Percentiles rank a stretch among this genome's conserved stretches.
Conservation (phyloP, 2,113 vertebrate genomes). For the Haemorhous mexicanus region DNA sequence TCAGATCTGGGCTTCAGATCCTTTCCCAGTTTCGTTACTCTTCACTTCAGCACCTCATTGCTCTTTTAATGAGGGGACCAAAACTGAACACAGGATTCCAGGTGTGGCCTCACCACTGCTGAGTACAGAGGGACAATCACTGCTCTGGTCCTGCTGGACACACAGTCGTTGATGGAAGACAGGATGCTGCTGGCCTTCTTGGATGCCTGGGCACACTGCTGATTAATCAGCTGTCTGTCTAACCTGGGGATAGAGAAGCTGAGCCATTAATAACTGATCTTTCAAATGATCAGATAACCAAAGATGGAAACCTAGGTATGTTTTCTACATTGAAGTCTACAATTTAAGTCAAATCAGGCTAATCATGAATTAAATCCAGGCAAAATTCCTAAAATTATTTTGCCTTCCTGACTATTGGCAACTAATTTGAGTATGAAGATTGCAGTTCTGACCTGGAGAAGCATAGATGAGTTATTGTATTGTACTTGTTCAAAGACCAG, state of each 20-base stretch:
- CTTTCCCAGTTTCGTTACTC: fast-evolving
- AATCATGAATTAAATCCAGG: neutral
- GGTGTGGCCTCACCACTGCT: fast-evolving
- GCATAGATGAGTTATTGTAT: neutral
- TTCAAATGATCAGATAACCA: neutral
- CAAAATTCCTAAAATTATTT: neutral
- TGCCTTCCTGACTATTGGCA: neutral
- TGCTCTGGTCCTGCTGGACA: neutral
- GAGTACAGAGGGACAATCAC: fast-evolving
- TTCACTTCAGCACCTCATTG: neutral
- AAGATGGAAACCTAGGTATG: neutral
- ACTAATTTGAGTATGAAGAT: neutral
- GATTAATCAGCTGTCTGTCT: neutral
- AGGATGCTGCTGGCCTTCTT: neutral
- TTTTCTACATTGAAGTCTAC: neutral
- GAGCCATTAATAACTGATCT: neutral
- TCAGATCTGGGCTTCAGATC: neutral
- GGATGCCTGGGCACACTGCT: neutral
- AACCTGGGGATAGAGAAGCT: neutral
- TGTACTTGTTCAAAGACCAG: neutral
- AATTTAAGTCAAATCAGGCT: neutral
- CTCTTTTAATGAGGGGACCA: neutral
- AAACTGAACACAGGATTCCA: neutral
- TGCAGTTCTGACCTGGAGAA: neutral
- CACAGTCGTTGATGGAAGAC: fast-evolving